Conservation (phyloP, 2,797 vertebrate genomes). For the Eidolon dupreanum region DNA sequence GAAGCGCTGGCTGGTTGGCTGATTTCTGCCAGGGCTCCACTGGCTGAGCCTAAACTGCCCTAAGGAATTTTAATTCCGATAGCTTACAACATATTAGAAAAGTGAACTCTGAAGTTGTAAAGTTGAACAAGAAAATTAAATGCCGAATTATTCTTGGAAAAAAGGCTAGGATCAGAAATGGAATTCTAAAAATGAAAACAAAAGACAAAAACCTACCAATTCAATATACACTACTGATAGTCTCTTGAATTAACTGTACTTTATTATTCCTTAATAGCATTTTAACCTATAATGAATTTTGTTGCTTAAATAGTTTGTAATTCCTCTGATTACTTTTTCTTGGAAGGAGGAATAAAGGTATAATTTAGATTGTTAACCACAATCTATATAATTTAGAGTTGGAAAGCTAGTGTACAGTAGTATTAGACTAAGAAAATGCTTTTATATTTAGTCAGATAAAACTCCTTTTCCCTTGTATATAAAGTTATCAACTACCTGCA, state of each 20-base stretch:
- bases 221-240: not conserved
- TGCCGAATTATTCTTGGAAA: conserved; percentile 20
- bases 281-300: not conserved
- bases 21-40: not conserved
- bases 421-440: not conserved
- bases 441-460: not conserved
- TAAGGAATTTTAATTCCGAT: conserved; percentile 39
- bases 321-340: not conserved
- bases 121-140: conserved; percentile 53
- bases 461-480: not conserved
- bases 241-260: not conserved
- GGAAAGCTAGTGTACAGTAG: not conserved
- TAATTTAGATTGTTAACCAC: conserved; percentile 1
- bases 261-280: not conserved
- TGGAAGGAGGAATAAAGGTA: not conserved
- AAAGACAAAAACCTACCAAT: not conserved
- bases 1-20: not conserved
- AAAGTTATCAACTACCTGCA: not conserved
- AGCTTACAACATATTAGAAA: conserved; percentile 5
- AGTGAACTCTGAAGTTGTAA: conserved; percentile 53
- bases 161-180: conserved; percentile 32
- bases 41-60: not conserved
- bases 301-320: not conserved
- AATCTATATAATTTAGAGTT: not conserved
- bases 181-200: conserved; percentile 29